These are phyloP conservation scores for Aethina tumida DNA, from an alignment of 1,140 invertebrate genomes.

Conservation along the genomic window DNA sequence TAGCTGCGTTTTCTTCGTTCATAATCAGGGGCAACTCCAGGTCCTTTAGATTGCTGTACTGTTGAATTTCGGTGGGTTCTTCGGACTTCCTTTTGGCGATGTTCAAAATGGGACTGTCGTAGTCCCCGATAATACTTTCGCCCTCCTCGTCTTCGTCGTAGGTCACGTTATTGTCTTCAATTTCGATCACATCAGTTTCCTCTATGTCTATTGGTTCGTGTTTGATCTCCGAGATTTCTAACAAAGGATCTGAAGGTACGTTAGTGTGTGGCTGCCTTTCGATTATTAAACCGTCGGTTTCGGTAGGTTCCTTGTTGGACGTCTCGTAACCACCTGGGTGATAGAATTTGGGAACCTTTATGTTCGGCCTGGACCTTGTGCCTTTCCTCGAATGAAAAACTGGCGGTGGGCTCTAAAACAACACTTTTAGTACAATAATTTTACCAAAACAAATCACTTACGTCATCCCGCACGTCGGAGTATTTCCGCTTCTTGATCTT, in stretches of 20 bases:
- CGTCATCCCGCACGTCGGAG: constrained; percentile 16
- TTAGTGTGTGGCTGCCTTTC: constrained; percentile 16
- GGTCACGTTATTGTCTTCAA: constrained; percentile 21
- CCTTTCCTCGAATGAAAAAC: constrained; percentile 26
- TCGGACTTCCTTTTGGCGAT: constrained; percentile 7
- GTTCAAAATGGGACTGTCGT: constrained; percentile 22
- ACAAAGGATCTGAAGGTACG: constrained; percentile 15
- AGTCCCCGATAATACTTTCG: constrained; percentile 20
- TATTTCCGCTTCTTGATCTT: constrained; percentile 18
- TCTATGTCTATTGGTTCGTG: constrained; percentile 19
- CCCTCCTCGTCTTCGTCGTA: constrained; percentile 14
- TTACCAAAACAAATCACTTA: constrained; percentile 11
- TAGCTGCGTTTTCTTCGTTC: too few relatives aligned
- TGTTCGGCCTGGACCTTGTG: constrained; percentile 29
- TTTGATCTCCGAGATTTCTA: constrained; percentile 23
- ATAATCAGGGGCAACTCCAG: too few relatives aligned
- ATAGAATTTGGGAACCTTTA: constrained; percentile 31
- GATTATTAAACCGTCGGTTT: constrained; percentile 11
- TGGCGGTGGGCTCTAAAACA: constrained; percentile 23
- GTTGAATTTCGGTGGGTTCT: too few relatives aligned
- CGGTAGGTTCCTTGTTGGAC: constrained; percentile 7
- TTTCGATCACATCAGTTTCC: constrained; percentile 15
- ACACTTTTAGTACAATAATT: constrained; percentile 7
- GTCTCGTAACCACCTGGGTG: constrained; percentile 21
- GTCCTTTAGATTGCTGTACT: too few relatives aligned